Evolutionary conservation across 1,140 invertebrate species (phyloP).

Genomic region (Hydropsyche tenuis): DNA sequence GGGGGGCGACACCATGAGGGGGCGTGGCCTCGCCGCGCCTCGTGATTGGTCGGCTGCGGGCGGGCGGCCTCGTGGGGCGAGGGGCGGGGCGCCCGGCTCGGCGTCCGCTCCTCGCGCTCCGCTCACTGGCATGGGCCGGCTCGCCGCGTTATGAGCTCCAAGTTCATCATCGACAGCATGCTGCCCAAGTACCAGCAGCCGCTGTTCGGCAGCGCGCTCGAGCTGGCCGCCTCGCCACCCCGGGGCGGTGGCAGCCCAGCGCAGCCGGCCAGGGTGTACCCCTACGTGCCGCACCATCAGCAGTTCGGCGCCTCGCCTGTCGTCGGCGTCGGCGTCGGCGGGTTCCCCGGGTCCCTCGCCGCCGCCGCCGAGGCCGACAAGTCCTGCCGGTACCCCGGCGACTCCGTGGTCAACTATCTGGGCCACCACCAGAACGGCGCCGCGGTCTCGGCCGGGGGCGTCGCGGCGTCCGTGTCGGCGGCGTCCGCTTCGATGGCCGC

Average conservation of each 20-base stretch:
- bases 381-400: constrained; percentile 76
- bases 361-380: constrained; percentile 74
- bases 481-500: constrained; percentile 81
- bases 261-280: constrained; percentile 71
- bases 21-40: no score
- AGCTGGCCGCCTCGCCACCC: constrained; percentile 59
- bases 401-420: constrained; percentile 82
- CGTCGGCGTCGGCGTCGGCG: constrained; percentile 56
- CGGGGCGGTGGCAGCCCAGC: constrained; percentile 65
- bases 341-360: constrained; percentile 63
- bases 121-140: constrained; percentile 31
- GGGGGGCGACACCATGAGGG: no score
- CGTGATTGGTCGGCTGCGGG: background rate
- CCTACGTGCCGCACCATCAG: constrained; percentile 69
- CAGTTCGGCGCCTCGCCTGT: constrained; percentile 60
- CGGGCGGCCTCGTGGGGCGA: background rate
- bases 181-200: constrained; percentile 87
- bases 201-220: constrained; percentile 62
- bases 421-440: constrained; percentile 79
- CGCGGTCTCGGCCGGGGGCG: constrained; percentile 69
- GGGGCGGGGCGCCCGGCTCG: constrained; percentile 51
- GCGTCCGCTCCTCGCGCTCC: constrained; percentile 47
- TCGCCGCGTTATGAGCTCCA: constrained; percentile 85
- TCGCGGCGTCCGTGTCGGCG: constrained; percentile 76
- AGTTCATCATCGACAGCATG: constrained; percentile 97